Evolutionary conservation across 1,140 invertebrate genomes (phyloP).

Genomic region (Rhopalosiphum maidis): DNA sequence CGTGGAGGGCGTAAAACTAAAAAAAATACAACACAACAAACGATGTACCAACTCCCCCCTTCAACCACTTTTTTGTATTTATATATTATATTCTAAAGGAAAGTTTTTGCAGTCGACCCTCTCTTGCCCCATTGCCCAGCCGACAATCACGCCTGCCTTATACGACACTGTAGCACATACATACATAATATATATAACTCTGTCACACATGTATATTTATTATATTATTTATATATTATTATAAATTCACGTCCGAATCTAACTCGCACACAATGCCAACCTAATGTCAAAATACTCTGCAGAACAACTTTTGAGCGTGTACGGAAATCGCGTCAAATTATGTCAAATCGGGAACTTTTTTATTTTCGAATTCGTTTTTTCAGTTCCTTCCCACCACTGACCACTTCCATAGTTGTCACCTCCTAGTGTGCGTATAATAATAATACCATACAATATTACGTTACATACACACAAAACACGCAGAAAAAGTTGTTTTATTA

Average conservation of each 20-base stretch:
- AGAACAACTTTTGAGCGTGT: slow-evolving; percentile 12
- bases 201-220: slow-evolving; percentile 18
- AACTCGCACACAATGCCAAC: slow-evolving; percentile 47
- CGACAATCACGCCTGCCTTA: background rate
- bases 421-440: background rate
- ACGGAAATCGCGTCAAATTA: slow-evolving; percentile 29
- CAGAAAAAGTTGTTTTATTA: background rate
- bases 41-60: slow-evolving; percentile 4
- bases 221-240: slow-evolving; percentile 31
- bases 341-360: slow-evolving; percentile 47
- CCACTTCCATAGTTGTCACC: background rate
- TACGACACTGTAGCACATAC: background rate
- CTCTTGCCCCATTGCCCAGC: background rate
- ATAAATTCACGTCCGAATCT: slow-evolving; percentile 43
- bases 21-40: slow-evolving; percentile 35
- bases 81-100: slow-evolving; percentile 40
- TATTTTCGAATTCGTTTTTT: background rate
- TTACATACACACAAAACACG: background rate
- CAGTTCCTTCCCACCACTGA: background rate
- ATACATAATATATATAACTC: background rate
- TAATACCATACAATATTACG: background rate
- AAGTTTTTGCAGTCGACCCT: slow-evolving; percentile 23
- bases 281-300: slow-evolving; percentile 50
- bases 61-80: background rate
- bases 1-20: slow-evolving; percentile 1